phyloP scores from a whole-genome alignment of 2,888 invertebrate genomes.

The Tenthredo mesomela region DNA sequence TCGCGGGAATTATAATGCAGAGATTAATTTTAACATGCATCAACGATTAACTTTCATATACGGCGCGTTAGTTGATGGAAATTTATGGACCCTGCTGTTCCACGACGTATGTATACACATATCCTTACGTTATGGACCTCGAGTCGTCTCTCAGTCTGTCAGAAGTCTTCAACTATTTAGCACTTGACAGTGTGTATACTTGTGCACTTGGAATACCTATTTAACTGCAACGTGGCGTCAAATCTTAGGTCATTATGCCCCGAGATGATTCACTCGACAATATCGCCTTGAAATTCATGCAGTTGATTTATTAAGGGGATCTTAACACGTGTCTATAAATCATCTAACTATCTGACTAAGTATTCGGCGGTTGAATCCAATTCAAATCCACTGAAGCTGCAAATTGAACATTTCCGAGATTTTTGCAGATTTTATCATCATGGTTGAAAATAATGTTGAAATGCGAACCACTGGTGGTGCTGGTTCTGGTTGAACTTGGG shows the following conservation, averaged over 20 bases:
- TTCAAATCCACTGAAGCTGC: too few relatives aligned
- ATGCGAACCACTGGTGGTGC: constrained; percentile 42
- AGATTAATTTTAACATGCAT: constrained; percentile 65
- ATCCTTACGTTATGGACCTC: constrained; percentile 55
- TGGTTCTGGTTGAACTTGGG: constrained; percentile 41
- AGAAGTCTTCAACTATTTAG: constrained; percentile 37
- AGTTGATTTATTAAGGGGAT: not conserved
- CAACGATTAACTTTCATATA: constrained; percentile 60
- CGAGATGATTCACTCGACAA: constrained; percentile 21
- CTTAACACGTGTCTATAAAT: not conserved
- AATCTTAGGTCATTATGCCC: constrained; percentile 5
- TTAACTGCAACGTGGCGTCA: constrained; percentile 18
- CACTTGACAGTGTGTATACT: constrained; percentile 33
- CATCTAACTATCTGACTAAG: too few relatives aligned
- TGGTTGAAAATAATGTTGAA: not conserved
- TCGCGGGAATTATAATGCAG: constrained; percentile 29
- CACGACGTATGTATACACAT: constrained; percentile 45
- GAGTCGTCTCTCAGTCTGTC: constrained; percentile 19
- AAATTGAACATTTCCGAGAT: not conserved
- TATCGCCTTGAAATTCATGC: constrained; percentile 11
- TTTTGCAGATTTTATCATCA: not conserved
- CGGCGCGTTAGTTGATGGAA: constrained; percentile 58
- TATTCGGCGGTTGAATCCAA: too few relatives aligned
- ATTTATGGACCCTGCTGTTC: constrained; percentile 65
- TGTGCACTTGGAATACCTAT: constrained; percentile 16